phyloP scores from a whole-genome alignment of 1,140 invertebrate species.

The Drosophila kurseongensis region DNA sequence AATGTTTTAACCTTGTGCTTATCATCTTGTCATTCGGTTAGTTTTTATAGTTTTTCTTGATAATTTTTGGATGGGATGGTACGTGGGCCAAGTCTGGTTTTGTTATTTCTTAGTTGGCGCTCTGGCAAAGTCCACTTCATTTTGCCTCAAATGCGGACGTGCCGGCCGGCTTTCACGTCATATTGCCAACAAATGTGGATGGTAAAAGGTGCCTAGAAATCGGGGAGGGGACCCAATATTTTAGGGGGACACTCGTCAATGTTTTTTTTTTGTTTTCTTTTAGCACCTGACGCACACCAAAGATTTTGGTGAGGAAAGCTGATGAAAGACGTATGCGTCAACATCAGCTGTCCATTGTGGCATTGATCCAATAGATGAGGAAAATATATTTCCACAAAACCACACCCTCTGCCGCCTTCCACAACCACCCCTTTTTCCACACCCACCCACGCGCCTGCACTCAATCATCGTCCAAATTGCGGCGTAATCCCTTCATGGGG shows the following conservation, averaged over 20 bases:
- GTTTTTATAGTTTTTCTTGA: not conserved
- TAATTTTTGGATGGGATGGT: slow-evolving; percentile 9
- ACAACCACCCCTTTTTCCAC: not conserved
- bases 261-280: slow-evolving; percentile 23
- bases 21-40: slow-evolving; percentile 14
- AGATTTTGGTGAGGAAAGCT: slow-evolving; percentile 1
- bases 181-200: slow-evolving; percentile 1
- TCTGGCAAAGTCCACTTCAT: slow-evolving; percentile 23
- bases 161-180: slow-evolving; percentile 38
- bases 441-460: slow-evolving; percentile 37
- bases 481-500: slow-evolving; percentile 12
- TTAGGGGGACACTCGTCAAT: slow-evolving; percentile 1
- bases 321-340: slow-evolving; percentile 44
- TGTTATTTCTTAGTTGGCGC: slow-evolving; percentile 9
- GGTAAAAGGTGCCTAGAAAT: not conserved
- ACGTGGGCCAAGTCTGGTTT: slow-evolving; percentile 31
- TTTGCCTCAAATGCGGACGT: slow-evolving; percentile 38
- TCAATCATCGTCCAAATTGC: slow-evolving; percentile 34
- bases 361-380: slow-evolving; percentile 30
- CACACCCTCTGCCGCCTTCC: not conserved
- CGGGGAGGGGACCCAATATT: not conserved
- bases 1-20: slow-evolving; percentile 1
- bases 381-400: not conserved
- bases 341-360: slow-evolving; percentile 33
- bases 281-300: slow-evolving; percentile 35